These are phyloP conservation scores for Polypedilum vanderplanki DNA, from an alignment of 1,140 invertebrate species.

Conservation along the genomic window DNA sequence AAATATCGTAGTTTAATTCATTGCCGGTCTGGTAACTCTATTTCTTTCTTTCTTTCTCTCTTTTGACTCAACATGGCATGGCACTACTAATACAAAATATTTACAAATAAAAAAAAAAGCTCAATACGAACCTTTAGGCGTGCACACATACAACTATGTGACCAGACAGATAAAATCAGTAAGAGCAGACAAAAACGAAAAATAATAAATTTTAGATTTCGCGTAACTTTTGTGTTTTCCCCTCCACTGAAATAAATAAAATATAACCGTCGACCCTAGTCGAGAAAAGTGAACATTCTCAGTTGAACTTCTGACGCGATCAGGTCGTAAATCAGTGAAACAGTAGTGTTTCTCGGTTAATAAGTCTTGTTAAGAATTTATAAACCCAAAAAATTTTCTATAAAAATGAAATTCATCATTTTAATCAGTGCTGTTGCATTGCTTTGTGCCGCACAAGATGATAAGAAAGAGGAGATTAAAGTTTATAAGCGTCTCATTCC, in stretches of 20 bases:
- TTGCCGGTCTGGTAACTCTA: constrained; percentile 16
- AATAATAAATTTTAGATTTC: not conserved
- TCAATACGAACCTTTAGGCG: no score
- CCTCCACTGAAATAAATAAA: constrained; percentile 23
- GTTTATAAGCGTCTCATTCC: constrained; percentile 74
- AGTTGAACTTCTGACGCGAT: constrained; percentile 25
- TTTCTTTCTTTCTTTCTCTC: not conserved
- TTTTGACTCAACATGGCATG: no score
- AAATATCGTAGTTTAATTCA: not conserved
- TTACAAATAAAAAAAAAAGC: no score
- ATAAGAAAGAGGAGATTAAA: constrained; percentile 51
- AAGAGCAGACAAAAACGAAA: not conserved
- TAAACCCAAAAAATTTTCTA: not conserved
- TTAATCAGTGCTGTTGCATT: constrained; percentile 28
- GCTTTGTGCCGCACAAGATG: constrained; percentile 50
- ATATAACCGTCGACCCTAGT: constrained; percentile 15
- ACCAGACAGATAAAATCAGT: constrained; percentile 5
- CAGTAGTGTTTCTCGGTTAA: not conserved
- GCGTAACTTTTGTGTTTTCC: not conserved
- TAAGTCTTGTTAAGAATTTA: not conserved
- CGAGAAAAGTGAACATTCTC: constrained; percentile 14
- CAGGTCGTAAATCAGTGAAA: not conserved
- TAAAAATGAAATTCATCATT: not conserved
- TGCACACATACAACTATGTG: not conserved
- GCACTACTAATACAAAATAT: no score